These are phyloP conservation scores for Periophthalmus modestus DNA, from an alignment of 2,113 vertebrate genomes.

Conservation along the genomic window DNA sequence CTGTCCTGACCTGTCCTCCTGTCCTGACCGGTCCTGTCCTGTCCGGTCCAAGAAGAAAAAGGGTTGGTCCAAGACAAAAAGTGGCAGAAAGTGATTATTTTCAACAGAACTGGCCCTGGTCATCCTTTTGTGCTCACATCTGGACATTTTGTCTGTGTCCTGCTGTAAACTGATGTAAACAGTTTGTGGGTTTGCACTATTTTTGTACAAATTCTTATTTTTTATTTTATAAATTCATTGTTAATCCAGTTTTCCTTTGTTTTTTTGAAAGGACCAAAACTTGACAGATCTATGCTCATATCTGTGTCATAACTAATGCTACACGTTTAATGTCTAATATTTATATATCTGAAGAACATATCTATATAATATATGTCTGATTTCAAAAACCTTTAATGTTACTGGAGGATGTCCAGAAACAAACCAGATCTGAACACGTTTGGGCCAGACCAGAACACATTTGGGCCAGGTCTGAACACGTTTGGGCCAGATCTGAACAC, in stretches of 20 bases:
- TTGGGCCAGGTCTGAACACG: no score
- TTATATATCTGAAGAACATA: conserved; percentile 85
- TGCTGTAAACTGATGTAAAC: conserved; percentile 55
- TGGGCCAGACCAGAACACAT: neutral
- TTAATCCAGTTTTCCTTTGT: conserved; percentile 27
- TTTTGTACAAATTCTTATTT: conserved; percentile 52
- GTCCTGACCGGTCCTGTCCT: no score
- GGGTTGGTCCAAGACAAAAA: conserved; percentile 58
- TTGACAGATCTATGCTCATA: conserved; percentile 57
- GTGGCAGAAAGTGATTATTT: neutral
- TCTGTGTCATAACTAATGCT: conserved; percentile 72
- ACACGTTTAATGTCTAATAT: conserved; percentile 85
- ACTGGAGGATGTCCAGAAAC: conserved; percentile 82
- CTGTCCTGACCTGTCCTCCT: conserved; percentile 12
- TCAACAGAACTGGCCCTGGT: conserved; percentile 8
- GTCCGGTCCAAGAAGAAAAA: conserved; percentile 28
- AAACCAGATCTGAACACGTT: neutral
- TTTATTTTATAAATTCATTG: conserved; percentile 30
- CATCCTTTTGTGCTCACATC: conserved; percentile 40
- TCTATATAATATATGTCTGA: conserved; percentile 74
- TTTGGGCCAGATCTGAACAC: no score
- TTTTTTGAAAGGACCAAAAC: conserved; percentile 77
- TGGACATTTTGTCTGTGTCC: conserved; percentile 24
- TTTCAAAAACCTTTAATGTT: conserved; percentile 80
- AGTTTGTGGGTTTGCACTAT: conserved; percentile 69